Conservation (phyloP, 2,888 invertebrate genomes). For the Schrankia costaestrigalis region DNA sequence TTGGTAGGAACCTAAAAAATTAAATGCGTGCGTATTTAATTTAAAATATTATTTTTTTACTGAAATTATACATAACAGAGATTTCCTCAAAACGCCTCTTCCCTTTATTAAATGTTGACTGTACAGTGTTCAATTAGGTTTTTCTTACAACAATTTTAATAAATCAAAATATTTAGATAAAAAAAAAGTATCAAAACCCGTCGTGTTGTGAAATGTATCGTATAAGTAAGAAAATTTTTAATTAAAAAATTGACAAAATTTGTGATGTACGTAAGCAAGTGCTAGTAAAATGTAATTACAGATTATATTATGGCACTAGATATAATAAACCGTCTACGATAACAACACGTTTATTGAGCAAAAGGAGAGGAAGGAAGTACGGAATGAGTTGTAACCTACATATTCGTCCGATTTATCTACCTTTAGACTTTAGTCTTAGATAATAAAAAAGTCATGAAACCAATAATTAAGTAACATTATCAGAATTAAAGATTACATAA, state of each 20-base stretch:
- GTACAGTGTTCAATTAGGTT: too few species aligned
- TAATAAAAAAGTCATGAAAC: constrained; percentile 6
- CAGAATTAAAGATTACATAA: constrained; percentile 14
- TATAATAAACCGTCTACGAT: constrained; percentile 35
- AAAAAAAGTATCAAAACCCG: too few species aligned
- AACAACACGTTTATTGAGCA: constrained; percentile 44
- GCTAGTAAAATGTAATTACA: constrained; percentile 50
- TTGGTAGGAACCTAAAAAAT: too few species aligned
- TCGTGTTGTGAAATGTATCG: too few species aligned
- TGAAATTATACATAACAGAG: too few species aligned
- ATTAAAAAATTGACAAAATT: constrained; percentile 13
- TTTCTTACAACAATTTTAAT: not conserved
- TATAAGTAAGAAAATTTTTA: too few species aligned
- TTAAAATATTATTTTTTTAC: too few species aligned
- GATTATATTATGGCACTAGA: constrained; percentile 65
- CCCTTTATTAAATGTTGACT: too few species aligned
- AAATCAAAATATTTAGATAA: too few species aligned
- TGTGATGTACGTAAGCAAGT: constrained; percentile 38
- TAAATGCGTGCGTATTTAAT: too few species aligned
- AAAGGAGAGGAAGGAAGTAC: constrained; percentile 30
- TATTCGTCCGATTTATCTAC: constrained; percentile 14
- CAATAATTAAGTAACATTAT: constrained; percentile 10
- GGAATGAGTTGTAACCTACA: constrained; percentile 11
- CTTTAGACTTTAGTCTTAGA: too few species aligned
- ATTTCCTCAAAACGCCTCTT: too few species aligned